These are phyloP conservation scores for Neosalanx taihuensis DNA, from an alignment of 2,797 vertebrate species.

Conservation along the genomic window DNA sequence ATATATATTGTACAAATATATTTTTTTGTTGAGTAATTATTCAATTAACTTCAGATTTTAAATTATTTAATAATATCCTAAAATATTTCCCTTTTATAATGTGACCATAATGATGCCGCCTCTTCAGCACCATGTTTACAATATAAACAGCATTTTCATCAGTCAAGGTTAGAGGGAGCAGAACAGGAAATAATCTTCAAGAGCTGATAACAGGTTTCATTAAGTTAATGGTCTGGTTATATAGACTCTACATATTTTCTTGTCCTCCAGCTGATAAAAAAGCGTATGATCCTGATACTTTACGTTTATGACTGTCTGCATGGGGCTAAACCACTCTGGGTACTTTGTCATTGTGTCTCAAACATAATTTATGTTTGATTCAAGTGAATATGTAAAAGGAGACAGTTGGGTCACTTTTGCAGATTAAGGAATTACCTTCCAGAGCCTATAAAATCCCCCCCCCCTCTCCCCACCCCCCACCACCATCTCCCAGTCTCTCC, in stretches of 20 bases:
- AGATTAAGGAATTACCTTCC: too few relatives aligned
- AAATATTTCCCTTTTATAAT: not conserved
- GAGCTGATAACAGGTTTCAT: conserved; percentile 69
- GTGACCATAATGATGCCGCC: conserved; percentile 47
- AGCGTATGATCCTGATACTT: not conserved
- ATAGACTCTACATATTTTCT: conserved; percentile 63
- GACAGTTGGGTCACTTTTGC: too few relatives aligned
- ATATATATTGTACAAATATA: not conserved
- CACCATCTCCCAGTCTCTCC: conserved; percentile 58
- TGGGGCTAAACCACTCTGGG: too few relatives aligned
- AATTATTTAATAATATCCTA: not conserved
- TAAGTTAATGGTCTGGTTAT: conserved; percentile 74
- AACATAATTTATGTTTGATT: too few relatives aligned
- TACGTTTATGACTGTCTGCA: not conserved
- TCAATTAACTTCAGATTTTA: not conserved
- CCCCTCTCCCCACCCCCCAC: not conserved
- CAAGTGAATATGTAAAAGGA: too few relatives aligned
- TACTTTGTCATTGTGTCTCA: too few relatives aligned
- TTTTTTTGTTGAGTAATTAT: not conserved
- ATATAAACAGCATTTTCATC: conserved; percentile 52
- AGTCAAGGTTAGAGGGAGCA: conserved; percentile 8
- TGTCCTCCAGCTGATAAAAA: conserved; percentile 22
- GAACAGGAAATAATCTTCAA: conserved; percentile 1
- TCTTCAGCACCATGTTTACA: conserved; percentile 45
- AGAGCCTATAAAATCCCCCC: not conserved